Evolutionary conservation across 2,113 vertebrate species (phyloP).

Genomic region (Dinomys branickii): DNA sequence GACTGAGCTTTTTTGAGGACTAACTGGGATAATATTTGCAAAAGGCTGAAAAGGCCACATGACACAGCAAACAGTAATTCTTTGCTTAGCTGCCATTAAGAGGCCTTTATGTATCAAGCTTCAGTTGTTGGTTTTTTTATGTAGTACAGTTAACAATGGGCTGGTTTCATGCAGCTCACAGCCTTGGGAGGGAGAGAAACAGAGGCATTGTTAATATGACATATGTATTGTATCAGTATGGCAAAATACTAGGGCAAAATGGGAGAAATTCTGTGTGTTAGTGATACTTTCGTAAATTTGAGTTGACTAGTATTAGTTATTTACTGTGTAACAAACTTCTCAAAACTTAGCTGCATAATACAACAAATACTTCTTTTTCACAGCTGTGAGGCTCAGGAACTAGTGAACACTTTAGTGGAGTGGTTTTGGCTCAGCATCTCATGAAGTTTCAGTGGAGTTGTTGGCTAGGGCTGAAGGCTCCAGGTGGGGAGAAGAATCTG

Average conservation of each 20-base stretch:
- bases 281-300: background rate
- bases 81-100: background rate
- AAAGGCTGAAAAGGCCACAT: background rate
- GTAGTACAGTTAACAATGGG: slow-evolving; percentile 2
- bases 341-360: background rate
- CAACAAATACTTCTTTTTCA: background rate
- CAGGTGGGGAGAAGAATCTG: background rate
- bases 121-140: background rate
- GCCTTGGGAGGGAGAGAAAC: background rate
- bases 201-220: background rate
- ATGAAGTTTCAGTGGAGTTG: background rate
- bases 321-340: slow-evolving; percentile 26
- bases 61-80: background rate
- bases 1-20: background rate
- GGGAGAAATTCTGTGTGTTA: background rate
- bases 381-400: background rate
- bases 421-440: background rate
- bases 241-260: background rate
- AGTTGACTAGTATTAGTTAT: background rate
- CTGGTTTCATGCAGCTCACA: background rate
- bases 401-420: background rate
- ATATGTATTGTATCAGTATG: background rate
- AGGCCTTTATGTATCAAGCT: slow-evolving; percentile 8
- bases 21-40: slow-evolving; percentile 42
- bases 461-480: background rate